Evolutionary conservation across 2,888 invertebrate genomes (phyloP), one percentile per base, ranked within the genome.

Genomic region (Andrena haemorrhoa): DNA sequence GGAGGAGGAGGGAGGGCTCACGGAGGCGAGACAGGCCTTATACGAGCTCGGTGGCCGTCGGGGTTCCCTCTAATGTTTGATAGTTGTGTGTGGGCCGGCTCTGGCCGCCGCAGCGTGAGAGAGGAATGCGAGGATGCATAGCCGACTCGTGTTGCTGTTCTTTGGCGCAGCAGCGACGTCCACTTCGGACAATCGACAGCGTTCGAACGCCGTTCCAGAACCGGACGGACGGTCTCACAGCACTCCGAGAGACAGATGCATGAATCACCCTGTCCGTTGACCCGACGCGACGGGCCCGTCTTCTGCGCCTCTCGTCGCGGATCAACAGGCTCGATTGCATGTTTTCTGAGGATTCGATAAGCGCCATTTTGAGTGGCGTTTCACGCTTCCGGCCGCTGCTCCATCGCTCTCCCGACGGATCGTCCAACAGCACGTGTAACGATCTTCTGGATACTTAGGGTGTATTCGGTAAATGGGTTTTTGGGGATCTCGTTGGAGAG

Each of bases 81-180:
- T 91, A 91, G 90, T 89, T 90, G 91, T 89, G 89, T 90, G 89
- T 89, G 88, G 90, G 89, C 86, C 82, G 88, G 81, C 78, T 83
- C 81, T 77, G 84, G 89, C 89, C 89, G 90, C 88, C 90, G 86
- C 91, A 93, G 93, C 93, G 93, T 93, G 93, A 93, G 93, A 93
- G 92, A 93, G 92, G 93, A 93, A 93, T 93, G 93, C 92, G 90
- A 84, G 90, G 90, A 92, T 92, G 92, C 92, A 92, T 92, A 91
- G 92, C 86, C 88, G 89, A 90, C 90, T 90, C 88, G 90, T 91
- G 91, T 91, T 90, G 89, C 86, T 76, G 88, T 84, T 88, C 82
- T 86, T 85, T 81, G 87, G 82, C 75, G 81, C 77, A 75, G 79
- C 76, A 56, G 76, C 88, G 88, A 80, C 84, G 82, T 80, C 86